Evolutionary conservation across 2,797 vertebrate genomes (phyloP).

Genomic region (Hozukius guyotensis): DNA sequence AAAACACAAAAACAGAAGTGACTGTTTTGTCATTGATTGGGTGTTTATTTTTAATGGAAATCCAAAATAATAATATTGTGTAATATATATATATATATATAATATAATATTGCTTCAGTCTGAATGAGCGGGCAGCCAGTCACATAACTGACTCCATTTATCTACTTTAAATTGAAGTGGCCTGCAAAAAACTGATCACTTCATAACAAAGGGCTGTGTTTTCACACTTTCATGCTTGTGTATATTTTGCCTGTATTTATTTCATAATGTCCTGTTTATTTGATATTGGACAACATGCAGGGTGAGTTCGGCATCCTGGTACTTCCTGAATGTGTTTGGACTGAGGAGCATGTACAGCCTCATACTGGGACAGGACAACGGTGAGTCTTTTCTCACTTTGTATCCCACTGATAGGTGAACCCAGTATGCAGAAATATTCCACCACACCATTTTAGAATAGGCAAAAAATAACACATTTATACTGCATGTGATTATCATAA

Average conservation of each 20-base stretch:
- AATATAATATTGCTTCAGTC: too few species aligned
- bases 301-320: constrained; percentile 90
- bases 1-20: background rate
- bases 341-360: constrained; percentile 87
- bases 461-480: too few species aligned
- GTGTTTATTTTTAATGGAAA: background rate
- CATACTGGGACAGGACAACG: constrained; percentile 86
- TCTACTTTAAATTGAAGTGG: too few species aligned
- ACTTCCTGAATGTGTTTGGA: constrained; percentile 90
- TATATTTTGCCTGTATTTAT: background rate
- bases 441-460: too few species aligned
- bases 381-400: constrained; percentile 29
- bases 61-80: background rate
- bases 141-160: background rate
- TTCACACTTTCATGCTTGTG: background rate
- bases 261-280: background rate
- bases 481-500: too few species aligned
- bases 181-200: background rate
- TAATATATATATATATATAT: too few species aligned
- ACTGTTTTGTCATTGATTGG: background rate
- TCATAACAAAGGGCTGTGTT: background rate
- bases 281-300: constrained; percentile 44
- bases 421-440: too few species aligned
- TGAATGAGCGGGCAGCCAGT: too few species aligned
- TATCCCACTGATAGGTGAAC: too few species aligned